Conservation (phyloP, 2,888 invertebrate species). For the Cyclophora punctaria region DNA sequence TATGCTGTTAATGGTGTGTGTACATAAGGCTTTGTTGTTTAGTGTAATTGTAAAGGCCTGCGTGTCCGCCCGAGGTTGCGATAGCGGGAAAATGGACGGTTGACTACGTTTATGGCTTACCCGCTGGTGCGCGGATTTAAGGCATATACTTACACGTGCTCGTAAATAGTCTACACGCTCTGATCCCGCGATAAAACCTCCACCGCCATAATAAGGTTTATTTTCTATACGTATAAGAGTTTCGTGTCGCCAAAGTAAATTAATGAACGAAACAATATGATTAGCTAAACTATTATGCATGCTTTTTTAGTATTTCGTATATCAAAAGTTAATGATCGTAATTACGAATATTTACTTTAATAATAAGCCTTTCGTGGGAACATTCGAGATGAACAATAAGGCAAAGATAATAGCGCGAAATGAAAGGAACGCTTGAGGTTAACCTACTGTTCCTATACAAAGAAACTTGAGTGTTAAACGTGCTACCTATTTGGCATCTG, state of each 20-base stretch:
- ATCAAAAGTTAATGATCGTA: neutral
- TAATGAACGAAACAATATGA: no score
- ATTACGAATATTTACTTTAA: neutral
- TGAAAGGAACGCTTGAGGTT: slow-evolving; percentile 15
- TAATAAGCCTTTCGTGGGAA: slow-evolving; percentile 18
- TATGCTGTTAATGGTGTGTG: neutral
- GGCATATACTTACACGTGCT: slow-evolving; percentile 47
- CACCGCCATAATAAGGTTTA: slow-evolving; percentile 57
- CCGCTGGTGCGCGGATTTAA: slow-evolving; percentile 60
- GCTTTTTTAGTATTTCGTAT: neutral
- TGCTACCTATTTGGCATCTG: slow-evolving; percentile 8
- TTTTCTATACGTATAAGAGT: slow-evolving; percentile 44
- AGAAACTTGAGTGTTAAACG: slow-evolving; percentile 10
- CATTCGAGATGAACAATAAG: slow-evolving; percentile 11
- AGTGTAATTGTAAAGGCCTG: slow-evolving; percentile 34
- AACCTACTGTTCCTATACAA: slow-evolving; percentile 4
- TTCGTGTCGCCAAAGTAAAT: slow-evolving; percentile 25
- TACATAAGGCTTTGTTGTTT: slow-evolving; percentile 20
- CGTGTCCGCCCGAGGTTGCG: slow-evolving; percentile 62
- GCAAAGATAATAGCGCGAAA: slow-evolving; percentile 9
- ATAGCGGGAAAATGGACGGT: slow-evolving; percentile 72
- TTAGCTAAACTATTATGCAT: no score
- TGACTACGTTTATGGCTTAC: slow-evolving; percentile 71
- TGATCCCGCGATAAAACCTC: slow-evolving; percentile 47
- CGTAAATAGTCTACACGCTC: slow-evolving; percentile 55